A percentile compares a stretch with the other conserved stretches of the same genome.
These are phyloP conservation scores for Incurvaria masculella DNA, from an alignment of 2,888 invertebrate genomes.

Conservation along the genomic window DNA sequence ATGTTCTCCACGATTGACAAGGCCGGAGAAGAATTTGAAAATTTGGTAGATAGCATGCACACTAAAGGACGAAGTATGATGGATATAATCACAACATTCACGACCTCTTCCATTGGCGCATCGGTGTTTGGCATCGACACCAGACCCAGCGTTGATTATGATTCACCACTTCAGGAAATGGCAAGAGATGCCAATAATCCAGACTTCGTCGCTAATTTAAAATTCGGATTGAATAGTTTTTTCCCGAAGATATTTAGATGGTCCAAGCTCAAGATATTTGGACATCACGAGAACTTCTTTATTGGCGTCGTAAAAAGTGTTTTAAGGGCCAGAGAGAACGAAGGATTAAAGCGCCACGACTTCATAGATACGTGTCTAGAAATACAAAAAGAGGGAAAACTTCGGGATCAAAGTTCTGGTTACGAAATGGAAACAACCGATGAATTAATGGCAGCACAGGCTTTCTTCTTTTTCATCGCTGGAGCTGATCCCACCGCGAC, in stretches of 20 bases:
- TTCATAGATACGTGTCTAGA: slow-evolving; percentile 32
- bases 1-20: slow-evolving; percentile 37
- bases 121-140: slow-evolving; percentile 39
- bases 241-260: slow-evolving; percentile 24
- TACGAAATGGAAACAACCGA: slow-evolving; percentile 30
- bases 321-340: slow-evolving; percentile 25
- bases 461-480: slow-evolving; percentile 42
- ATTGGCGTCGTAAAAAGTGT: slow-evolving; percentile 30
- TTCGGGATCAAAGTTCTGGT: slow-evolving; percentile 26
- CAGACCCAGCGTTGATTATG: slow-evolving; percentile 23
- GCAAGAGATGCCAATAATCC: slow-evolving; percentile 19
- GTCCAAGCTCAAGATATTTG: slow-evolving; percentile 25
- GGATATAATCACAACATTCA: slow-evolving; percentile 22
- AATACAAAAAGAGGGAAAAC: slow-evolving; percentile 27
- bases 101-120: slow-evolving; percentile 28
- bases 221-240: slow-evolving; percentile 20
- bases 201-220: slow-evolving; percentile 19
- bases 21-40: slow-evolving; percentile 28
- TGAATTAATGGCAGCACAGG: slow-evolving; percentile 37
- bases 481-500: slow-evolving; percentile 38
- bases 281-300: slow-evolving; percentile 28
- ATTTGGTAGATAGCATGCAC: slow-evolving; percentile 19
- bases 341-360: slow-evolving; percentile 27
- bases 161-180: slow-evolving; percentile 30
- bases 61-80: slow-evolving; percentile 12